Percentiles rank a stretch among this genome's conserved stretches.
Conservation (phyloP, 2,888 invertebrate genomes). For the Parnassius glacialis region DNA sequence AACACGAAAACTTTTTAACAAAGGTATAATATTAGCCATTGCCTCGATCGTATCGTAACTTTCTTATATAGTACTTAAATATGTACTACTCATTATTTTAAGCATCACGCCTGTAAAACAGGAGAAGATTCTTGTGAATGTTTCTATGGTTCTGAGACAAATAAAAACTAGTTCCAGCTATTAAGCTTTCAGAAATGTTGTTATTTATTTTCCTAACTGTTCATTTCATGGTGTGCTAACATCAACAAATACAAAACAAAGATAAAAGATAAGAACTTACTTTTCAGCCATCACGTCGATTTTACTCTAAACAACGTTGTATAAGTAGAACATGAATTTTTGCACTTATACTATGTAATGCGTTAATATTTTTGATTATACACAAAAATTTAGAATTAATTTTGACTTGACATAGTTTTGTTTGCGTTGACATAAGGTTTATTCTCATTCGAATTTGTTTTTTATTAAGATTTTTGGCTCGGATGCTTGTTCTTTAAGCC, state of each 20-base stretch:
- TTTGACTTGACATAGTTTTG: conserved; percentile 66
- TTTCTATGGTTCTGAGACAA: background rate
- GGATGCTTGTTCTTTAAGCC: too few species aligned
- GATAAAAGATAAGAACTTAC: conserved; percentile 52
- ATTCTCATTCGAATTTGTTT: conserved; percentile 9
- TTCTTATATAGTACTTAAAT: too few species aligned
- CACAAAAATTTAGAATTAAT: conserved; percentile 73
- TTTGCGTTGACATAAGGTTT: conserved; percentile 73
- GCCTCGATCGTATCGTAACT: too few species aligned
- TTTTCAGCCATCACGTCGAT: conserved; percentile 67
- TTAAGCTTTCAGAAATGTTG: conserved; percentile 8
- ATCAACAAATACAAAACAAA: conserved; percentile 40
- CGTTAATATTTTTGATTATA: conserved; percentile 59
- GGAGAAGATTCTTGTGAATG: too few species aligned
- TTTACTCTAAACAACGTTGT: conserved; percentile 44
- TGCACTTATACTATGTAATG: conserved; percentile 51
- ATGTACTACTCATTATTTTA: too few species aligned
- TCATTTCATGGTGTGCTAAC: conserved; percentile 43
- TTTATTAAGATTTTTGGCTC: too few species aligned
- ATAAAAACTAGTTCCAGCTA: background rate
- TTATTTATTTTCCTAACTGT: conserved; percentile 48
- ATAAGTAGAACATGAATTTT: conserved; percentile 62
- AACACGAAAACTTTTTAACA: too few species aligned
- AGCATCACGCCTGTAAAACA: too few species aligned
- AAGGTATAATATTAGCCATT: too few species aligned